Conservation (phyloP, 2,888 invertebrate species). For the Petrophora chlorosata region DNA sequence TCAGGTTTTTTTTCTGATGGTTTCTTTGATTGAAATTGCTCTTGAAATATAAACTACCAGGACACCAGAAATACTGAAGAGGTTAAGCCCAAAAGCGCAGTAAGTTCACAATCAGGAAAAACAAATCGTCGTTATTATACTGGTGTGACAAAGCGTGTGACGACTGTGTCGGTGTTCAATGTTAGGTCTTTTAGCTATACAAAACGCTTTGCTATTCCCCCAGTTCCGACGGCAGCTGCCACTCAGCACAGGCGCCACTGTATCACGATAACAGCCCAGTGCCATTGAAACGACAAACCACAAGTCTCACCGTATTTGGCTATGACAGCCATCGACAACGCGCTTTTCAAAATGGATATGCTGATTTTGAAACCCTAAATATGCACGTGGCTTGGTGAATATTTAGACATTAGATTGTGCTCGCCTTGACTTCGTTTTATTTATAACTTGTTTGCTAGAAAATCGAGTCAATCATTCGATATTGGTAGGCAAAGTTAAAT, state of each 20-base stretch:
- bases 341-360: slow-evolving; percentile 27
- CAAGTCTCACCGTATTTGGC: slow-evolving; percentile 39
- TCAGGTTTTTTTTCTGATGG: no score
- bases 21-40: no score
- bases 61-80: no score
- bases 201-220: background rate
- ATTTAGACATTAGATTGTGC: slow-evolving; percentile 24
- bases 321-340: slow-evolving; percentile 28
- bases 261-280: slow-evolving; percentile 12
- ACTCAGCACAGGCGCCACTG: slow-evolving; percentile 22
- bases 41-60: no score
- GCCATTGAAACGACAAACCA: slow-evolving; percentile 39
- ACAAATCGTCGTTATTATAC: no score
- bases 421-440: slow-evolving; percentile 19
- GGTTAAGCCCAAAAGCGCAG: no score
- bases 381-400: slow-evolving; percentile 24
- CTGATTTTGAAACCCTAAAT: slow-evolving; percentile 24
- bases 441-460: background rate
- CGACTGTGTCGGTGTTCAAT: no score
- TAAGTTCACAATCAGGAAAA: no score
- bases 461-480: background rate
- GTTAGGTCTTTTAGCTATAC: no score
- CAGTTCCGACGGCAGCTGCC: slow-evolving; percentile 1
- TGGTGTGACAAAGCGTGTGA: no score
- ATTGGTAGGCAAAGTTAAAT: background rate